These are phyloP conservation scores for Pampusana beccarii DNA, from an alignment of 2,113 vertebrate genomes.

Conservation along the genomic window DNA sequence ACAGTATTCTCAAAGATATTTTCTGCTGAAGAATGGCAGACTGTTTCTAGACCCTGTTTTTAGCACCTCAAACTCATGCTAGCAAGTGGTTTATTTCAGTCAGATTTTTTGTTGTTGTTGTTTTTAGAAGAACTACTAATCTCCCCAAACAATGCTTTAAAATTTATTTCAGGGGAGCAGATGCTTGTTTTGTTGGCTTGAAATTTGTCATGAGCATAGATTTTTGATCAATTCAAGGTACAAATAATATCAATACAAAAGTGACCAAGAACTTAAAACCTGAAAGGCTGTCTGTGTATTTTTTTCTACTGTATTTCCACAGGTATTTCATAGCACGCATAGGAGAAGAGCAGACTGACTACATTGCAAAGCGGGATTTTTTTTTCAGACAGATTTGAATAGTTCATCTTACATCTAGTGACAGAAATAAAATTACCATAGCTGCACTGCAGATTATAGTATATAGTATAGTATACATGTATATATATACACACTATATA, in stretches of 20 bases:
- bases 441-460: background rate
- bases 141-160: background rate
- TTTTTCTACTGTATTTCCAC: background rate
- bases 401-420: background rate
- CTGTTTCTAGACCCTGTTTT: background rate
- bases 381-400: background rate
- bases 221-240: background rate
- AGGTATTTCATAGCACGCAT: background rate
- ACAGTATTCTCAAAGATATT: background rate
- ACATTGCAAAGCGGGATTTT: background rate
- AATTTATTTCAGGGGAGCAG: background rate
- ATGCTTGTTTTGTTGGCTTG: background rate
- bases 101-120: background rate
- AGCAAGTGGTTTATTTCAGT: background rate
- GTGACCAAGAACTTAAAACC: background rate
- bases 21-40: background rate
- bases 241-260: rapidly evolving
- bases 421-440: background rate
- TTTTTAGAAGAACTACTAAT: background rate
- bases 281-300: background rate
- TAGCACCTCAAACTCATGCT: background rate
- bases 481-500: no score
- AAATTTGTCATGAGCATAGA: background rate
- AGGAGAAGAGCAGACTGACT: background rate
- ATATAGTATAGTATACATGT: no score